A percentile compares a stretch with the other conserved stretches of the same genome.
These are phyloP conservation scores for Turdus rufiventris DNA, from an alignment of 2,113 vertebrate species.

Conservation along the genomic window DNA sequence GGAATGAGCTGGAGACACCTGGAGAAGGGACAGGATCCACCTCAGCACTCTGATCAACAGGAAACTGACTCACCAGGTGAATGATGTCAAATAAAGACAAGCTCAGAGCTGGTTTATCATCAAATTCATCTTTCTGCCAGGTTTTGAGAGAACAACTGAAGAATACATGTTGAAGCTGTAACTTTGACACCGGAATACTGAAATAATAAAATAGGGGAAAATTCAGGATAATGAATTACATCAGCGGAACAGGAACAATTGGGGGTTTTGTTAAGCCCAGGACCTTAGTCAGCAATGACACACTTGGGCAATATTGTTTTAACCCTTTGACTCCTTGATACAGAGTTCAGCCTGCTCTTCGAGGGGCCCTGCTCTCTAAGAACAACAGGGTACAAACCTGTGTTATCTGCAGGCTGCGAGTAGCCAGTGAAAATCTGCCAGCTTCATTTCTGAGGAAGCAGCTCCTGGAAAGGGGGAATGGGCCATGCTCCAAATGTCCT, in stretches of 20 bases:
- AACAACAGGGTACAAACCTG: neutral
- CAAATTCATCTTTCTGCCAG: neutral
- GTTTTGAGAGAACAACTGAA: neutral
- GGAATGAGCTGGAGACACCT: neutral
- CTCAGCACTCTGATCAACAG: neutral
- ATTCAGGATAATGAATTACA: slow-evolving; percentile 23
- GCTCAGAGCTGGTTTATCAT: neutral
- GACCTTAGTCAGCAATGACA: slow-evolving; percentile 25
- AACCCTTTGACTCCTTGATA: slow-evolving; percentile 30
- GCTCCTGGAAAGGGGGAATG: neutral
- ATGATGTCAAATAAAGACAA: neutral
- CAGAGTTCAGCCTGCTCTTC: neutral
- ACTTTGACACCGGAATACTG: neutral
- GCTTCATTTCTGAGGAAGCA: neutral
- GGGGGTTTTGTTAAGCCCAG: slow-evolving; percentile 10
- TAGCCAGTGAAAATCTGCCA: neutral
- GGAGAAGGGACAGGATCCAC: neutral
- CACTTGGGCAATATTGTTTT: slow-evolving; percentile 31
- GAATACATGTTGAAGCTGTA: neutral
- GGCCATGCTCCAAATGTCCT: neutral
- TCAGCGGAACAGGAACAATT: slow-evolving; percentile 22
- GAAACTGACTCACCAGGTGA: neutral
- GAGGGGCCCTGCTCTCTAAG: neutral
- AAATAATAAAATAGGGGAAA: neutral
- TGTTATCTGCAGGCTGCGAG: neutral